Percentiles rank a stretch among this genome's conserved stretches.
phyloP scores from a whole-genome alignment of 1,140 invertebrate species.

The Penaeus vannamei region DNA sequence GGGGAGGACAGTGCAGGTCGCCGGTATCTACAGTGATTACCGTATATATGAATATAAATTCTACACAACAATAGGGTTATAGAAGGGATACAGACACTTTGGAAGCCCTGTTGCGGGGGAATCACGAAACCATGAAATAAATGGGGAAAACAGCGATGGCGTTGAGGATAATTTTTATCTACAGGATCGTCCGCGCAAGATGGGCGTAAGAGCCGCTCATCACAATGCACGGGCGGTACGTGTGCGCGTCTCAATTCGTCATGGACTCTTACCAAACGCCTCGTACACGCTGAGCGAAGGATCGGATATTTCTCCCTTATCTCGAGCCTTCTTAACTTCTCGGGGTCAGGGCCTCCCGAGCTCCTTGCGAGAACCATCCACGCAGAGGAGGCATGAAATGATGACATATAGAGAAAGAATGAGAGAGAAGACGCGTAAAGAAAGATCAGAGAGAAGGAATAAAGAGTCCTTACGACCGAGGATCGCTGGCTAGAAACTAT shows the following conservation, averaged over 20 bases:
- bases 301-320: not conserved
- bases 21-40: too few species aligned
- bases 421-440: too few species aligned
- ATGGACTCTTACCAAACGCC: conserved; percentile 28
- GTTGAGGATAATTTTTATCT: conserved; percentile 11
- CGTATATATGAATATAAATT: not conserved
- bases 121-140: not conserved
- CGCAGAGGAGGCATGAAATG: too few species aligned
- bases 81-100: not conserved
- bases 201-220: conserved; percentile 23
- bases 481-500: too few species aligned
- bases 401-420: too few species aligned
- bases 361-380: too few species aligned
- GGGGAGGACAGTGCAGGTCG: not conserved
- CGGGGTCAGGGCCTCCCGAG: not conserved
- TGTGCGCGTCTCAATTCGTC: conserved; percentile 58
- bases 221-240: conserved; percentile 20
- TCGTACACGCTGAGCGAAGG: too few species aligned
- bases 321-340: not conserved
- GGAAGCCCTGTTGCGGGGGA: not conserved
- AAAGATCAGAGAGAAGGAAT: too few species aligned
- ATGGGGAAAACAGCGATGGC: conserved; percentile 36
- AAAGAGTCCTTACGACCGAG: too few species aligned
- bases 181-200: not conserved
- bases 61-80: not conserved